These are phyloP conservation scores for Arctocebus calabarensis DNA, from an alignment of 2,797 vertebrate genomes.

Conservation along the genomic window DNA sequence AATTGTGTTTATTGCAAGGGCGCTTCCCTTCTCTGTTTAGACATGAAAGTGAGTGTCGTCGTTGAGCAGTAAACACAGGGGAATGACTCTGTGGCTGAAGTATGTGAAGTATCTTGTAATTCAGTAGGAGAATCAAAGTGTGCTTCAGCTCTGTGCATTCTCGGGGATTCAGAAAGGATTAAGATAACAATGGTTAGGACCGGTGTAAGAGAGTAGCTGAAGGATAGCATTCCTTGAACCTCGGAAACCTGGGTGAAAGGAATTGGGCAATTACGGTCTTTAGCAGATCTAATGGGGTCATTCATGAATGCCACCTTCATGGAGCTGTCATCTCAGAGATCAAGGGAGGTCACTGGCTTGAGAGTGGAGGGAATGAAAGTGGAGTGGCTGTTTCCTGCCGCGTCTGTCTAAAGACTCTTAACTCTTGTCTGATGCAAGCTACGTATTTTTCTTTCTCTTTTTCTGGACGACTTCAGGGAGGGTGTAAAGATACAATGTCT, in stretches of 20 bases:
- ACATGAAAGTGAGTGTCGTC: slow-evolving; percentile 86
- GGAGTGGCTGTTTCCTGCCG: slow-evolving; percentile 81
- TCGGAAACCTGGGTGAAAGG: slow-evolving; percentile 84
- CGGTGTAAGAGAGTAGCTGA: slow-evolving; percentile 83
- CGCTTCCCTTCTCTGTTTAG: slow-evolving; percentile 74
- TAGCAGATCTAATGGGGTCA: slow-evolving; percentile 85
- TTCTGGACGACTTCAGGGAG: background rate
- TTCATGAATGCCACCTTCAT: slow-evolving; percentile 79
- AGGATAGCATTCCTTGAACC: slow-evolving; percentile 86
- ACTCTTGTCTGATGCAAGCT: slow-evolving; percentile 70
- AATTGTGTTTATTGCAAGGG: slow-evolving; percentile 54
- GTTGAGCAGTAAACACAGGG: slow-evolving; percentile 85
- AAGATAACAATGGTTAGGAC: slow-evolving; percentile 85
- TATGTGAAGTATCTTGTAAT: slow-evolving; percentile 87
- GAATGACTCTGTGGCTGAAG: slow-evolving; percentile 85
- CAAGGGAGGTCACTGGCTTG: slow-evolving; percentile 82
- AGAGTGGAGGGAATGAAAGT: slow-evolving; percentile 71
- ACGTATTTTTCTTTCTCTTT: background rate
- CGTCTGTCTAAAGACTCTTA: slow-evolving; percentile 74
- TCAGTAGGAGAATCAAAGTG: slow-evolving; percentile 86
- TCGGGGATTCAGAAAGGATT: slow-evolving; percentile 88
- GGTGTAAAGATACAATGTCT: slow-evolving; percentile 49
- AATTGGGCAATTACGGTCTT: slow-evolving; percentile 87
- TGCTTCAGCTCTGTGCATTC: slow-evolving; percentile 82
- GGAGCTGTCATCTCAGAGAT: slow-evolving; percentile 83